These are phyloP conservation scores for Aplysia californica DNA, from an alignment of 1,140 invertebrate genomes.

Conservation along the genomic window DNA sequence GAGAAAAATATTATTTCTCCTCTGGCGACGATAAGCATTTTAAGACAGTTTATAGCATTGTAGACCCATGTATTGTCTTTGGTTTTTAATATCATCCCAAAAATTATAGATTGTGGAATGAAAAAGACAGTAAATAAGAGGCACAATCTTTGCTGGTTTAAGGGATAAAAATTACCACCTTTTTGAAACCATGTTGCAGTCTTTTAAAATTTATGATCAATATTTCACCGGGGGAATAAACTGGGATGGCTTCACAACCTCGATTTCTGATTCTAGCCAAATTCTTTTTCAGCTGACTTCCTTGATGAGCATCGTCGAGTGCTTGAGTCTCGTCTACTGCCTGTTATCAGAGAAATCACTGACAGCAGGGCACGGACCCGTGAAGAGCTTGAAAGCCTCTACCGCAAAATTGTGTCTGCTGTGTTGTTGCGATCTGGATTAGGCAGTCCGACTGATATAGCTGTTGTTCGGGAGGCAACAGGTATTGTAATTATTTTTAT, in stretches of 20 bases:
- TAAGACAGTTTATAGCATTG: no score
- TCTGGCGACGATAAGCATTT: no score
- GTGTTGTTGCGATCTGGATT: constrained; percentile 67
- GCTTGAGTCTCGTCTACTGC: constrained; percentile 66
- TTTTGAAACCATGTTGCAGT: not conserved
- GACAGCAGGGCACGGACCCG: constrained; percentile 66
- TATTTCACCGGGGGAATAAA: no score
- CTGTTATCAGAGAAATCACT: constrained; percentile 67
- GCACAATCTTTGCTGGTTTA: no score
- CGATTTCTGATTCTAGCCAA: not conserved
- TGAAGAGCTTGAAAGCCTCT: constrained; percentile 68
- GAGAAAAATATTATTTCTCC: no score
- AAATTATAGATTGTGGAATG: no score
- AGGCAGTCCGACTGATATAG: constrained; percentile 67
- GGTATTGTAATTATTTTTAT: no score
- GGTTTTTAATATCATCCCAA: no score
- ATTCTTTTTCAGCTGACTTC: constrained; percentile 62
- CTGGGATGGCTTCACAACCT: not conserved
- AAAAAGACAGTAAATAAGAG: no score
- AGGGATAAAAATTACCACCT: no score
- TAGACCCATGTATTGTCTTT: no score
- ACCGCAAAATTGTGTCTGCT: constrained; percentile 68
- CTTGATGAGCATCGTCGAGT: constrained; percentile 67
- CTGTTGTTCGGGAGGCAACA: constrained; percentile 72
- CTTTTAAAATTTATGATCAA: not conserved